These are phyloP conservation scores for Pseudococcus longispinus DNA, from an alignment of 2,888 invertebrate genomes.

Conservation along the genomic window DNA sequence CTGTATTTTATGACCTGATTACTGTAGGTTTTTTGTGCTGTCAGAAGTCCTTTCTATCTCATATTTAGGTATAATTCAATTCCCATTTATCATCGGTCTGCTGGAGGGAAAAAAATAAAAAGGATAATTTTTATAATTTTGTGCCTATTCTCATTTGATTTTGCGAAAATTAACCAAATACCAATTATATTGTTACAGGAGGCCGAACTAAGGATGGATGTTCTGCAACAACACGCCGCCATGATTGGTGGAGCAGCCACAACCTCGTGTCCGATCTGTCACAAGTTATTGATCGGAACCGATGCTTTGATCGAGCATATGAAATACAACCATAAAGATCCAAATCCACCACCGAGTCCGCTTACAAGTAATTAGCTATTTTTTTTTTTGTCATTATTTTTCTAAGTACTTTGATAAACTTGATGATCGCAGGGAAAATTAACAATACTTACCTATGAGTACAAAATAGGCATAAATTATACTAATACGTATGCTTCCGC, in stretches of 20 bases:
- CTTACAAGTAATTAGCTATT: conserved; percentile 69
- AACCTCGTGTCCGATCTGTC: conserved; percentile 90
- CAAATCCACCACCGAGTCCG: conserved; percentile 74
- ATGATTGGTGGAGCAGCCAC: conserved; percentile 89
- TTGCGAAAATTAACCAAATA: background rate
- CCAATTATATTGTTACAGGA: conserved; percentile 65
- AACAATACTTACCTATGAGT: too few species aligned
- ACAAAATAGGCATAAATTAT: too few species aligned
- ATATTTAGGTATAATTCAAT: too few species aligned
- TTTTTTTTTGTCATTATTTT: background rate
- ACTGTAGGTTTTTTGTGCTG: too few species aligned
- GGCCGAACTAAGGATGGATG: conserved; percentile 92
- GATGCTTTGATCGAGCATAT: conserved; percentile 95
- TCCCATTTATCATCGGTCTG: too few species aligned
- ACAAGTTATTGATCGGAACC: conserved; percentile 91
- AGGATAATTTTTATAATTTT: too few species aligned
- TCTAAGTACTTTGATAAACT: too few species aligned
- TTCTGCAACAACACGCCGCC: conserved; percentile 94
- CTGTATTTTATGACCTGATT: too few species aligned
- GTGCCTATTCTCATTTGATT: background rate
- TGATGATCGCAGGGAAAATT: too few species aligned
- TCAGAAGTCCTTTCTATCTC: too few species aligned
- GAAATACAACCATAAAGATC: conserved; percentile 94
- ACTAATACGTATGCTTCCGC: too few species aligned
- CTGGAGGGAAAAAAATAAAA: too few species aligned